phyloP scores from a whole-genome alignment of 2,797 vertebrate genomes.

The Coracias cyanogaster region DNA sequence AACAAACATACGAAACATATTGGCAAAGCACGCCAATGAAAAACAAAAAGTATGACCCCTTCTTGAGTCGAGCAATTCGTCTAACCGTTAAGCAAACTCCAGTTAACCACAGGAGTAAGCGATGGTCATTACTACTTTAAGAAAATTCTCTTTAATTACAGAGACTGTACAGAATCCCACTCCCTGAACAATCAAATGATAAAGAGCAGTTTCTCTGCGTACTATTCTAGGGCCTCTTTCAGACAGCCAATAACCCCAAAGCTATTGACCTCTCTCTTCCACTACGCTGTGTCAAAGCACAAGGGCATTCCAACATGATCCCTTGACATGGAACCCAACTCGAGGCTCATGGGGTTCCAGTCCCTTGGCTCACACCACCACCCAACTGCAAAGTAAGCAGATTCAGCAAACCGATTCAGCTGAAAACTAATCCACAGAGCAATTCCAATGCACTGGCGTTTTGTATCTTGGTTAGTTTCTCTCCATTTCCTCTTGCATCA shows the following conservation, averaged over 20 bases:
- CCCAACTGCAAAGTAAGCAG: neutral
- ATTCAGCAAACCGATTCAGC: neutral
- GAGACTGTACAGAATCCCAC: neutral
- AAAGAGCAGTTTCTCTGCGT: neutral
- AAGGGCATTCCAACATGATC: neutral
- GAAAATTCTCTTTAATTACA: neutral
- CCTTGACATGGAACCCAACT: neutral
- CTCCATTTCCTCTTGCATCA: neutral
- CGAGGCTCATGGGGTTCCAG: neutral
- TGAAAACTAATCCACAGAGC: neutral
- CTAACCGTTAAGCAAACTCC: neutral
- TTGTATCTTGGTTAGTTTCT: neutral
- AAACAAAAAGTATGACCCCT: neutral
- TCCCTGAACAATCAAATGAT: neutral
- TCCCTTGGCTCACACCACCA: neutral
- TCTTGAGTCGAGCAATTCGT: neutral
- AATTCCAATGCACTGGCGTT: rapidly evolving
- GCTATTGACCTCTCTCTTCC: neutral
- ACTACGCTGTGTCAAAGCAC: rapidly evolving
- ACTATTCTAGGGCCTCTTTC: neutral
- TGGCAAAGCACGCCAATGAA: neutral
- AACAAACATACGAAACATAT: neutral
- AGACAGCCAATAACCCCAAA: neutral
- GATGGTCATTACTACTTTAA: neutral
- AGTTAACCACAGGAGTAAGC: neutral